These are phyloP conservation scores for Microcebus jonahi DNA, from an alignment of 2,113 vertebrate genomes.

Conservation along the genomic window DNA sequence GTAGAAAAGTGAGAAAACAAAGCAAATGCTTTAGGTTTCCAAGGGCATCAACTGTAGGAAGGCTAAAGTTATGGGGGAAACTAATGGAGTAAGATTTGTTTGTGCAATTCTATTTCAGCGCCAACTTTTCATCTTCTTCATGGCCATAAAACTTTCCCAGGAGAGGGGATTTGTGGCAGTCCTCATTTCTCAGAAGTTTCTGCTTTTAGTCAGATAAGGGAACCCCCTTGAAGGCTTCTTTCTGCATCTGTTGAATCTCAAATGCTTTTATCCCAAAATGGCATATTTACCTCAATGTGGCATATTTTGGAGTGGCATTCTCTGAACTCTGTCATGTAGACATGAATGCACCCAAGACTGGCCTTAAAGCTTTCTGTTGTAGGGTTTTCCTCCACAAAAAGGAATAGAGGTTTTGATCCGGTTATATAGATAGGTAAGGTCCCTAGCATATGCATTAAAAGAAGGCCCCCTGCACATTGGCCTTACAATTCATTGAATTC, in stretches of 20 bases:
- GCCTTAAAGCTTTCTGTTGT: background rate
- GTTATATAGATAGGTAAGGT: background rate
- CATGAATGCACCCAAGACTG: background rate
- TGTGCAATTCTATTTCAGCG: background rate
- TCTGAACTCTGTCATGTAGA: background rate
- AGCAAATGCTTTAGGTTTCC: background rate
- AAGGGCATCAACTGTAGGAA: background rate
- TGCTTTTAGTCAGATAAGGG: background rate
- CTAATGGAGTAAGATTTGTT: background rate
- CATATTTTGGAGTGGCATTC: background rate
- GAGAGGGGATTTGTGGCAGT: background rate
- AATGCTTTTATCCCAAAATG: background rate
- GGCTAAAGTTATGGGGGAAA: background rate
- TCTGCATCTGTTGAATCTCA: background rate
- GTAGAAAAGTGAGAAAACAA: background rate
- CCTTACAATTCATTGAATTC: conserved; percentile 24
- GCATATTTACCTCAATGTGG: no score
- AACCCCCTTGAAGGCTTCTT: background rate
- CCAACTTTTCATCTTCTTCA: background rate
- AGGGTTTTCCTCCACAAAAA: background rate
- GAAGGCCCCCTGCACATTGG: background rate
- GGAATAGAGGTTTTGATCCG: background rate
- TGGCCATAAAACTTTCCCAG: background rate
- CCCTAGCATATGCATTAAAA: background rate
- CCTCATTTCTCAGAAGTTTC: background rate